phyloP scores from a whole-genome alignment of 2,797 vertebrate genomes.

The Brachyalestes nurse region DNA sequence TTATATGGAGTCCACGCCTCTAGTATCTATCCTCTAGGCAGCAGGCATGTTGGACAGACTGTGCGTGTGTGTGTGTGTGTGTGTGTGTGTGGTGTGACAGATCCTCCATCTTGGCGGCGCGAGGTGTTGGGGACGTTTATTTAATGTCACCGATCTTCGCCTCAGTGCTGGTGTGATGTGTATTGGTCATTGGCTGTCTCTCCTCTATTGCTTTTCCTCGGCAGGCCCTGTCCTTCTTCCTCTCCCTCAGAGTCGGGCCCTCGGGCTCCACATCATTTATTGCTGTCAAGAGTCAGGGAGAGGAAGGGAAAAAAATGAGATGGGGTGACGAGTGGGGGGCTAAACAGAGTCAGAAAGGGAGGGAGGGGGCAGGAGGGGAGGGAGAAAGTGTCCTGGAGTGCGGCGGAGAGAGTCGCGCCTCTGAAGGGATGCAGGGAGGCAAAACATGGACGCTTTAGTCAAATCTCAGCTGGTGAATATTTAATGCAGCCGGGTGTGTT shows the following conservation, averaged over 20 bases:
- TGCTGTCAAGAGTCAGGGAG: constrained; percentile 76
- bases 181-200: constrained; percentile 77
- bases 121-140: constrained; percentile 70
- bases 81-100: constrained; percentile 55
- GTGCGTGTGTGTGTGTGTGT: constrained; percentile 35
- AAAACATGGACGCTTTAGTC: constrained; percentile 84
- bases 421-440: constrained; percentile 63
- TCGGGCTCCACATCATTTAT: constrained; percentile 83
- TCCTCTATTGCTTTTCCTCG: constrained; percentile 64
- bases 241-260: constrained; percentile 78
- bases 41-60: constrained; percentile 41
- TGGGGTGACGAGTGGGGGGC: constrained; percentile 54
- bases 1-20: constrained; percentile 28
- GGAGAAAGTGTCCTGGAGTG: constrained; percentile 38
- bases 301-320: constrained; percentile 30
- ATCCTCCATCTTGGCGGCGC: constrained; percentile 59
- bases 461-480: constrained; percentile 99
- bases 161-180: constrained; percentile 76
- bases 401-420: constrained; percentile 41
- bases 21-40: constrained; percentile 37
- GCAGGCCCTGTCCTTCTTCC: constrained; percentile 44
- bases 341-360: constrained; percentile 36
- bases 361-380: constrained; percentile 33
- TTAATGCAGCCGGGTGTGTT: constrained; percentile 96
- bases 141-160: constrained; percentile 78